Percentiles rank a stretch among this genome's conserved stretches.
phyloP scores from a whole-genome alignment of 2,797 vertebrate species.

The Danio aesculapii region DNA sequence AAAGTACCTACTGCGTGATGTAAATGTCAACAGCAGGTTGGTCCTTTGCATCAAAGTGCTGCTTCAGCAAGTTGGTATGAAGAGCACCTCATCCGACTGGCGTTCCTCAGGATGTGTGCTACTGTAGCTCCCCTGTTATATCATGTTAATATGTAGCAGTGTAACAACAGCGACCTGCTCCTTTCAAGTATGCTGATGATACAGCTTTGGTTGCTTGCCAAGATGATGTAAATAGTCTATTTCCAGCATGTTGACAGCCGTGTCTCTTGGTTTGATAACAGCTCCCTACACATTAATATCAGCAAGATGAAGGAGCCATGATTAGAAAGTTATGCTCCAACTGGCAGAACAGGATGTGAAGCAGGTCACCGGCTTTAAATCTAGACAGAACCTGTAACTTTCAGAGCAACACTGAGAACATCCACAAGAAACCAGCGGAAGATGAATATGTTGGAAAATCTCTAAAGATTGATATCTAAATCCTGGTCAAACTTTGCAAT shows the following conservation, averaged over 20 bases:
- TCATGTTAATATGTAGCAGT: slow-evolving; percentile 26
- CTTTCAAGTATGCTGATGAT: slow-evolving; percentile 33
- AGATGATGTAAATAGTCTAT: slow-evolving; percentile 28
- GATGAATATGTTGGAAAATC: background rate
- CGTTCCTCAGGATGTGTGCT: slow-evolving; percentile 3
- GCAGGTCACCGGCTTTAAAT: background rate
- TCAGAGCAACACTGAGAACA: background rate
- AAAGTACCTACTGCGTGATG: background rate
- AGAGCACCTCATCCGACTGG: slow-evolving; percentile 17
- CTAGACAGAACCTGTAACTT: background rate
- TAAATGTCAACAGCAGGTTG: slow-evolving; percentile 9
- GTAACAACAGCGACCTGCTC: slow-evolving; percentile 24
- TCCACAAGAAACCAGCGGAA: background rate
- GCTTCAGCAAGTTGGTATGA: slow-evolving; percentile 27
- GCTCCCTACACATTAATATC: slow-evolving; percentile 15
- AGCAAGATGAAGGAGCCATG: slow-evolving; percentile 12
- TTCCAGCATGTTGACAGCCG: slow-evolving; percentile 8
- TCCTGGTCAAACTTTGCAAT: background rate
- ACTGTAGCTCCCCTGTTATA: slow-evolving; percentile 19
- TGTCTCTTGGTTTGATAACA: slow-evolving; percentile 25
- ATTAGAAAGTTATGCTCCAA: slow-evolving; percentile 9
- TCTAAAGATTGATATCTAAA: background rate
- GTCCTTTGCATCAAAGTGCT: slow-evolving; percentile 20
- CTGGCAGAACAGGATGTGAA: slow-evolving; percentile 25
- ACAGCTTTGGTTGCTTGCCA: slow-evolving; percentile 6